Evolutionary conservation across 2,797 vertebrate genomes (phyloP), one percentile per base, ranked within the genome.

Genomic region (Phalanger gymnotis): DNA sequence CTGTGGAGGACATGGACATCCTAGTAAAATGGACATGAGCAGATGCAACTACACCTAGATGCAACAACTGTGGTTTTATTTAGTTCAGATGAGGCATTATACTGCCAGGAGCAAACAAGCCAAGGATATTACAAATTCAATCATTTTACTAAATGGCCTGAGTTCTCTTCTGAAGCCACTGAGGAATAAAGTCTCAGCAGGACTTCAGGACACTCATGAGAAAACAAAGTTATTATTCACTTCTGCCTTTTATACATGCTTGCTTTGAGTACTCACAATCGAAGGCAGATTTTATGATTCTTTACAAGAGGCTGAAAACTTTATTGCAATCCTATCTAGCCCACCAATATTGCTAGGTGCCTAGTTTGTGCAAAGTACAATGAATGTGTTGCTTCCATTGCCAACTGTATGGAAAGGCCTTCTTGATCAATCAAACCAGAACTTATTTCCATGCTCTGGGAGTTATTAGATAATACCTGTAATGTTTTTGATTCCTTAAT

Each of bases 1-100:
- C 97, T 97, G 91, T 91, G 89, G 94, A 97, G 9, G 73, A 95
- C 96, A 34, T 91, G 93, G 95, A 96, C 95, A 97, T 95, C 96
- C 90, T 66, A 97, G 57, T 57, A 97, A 96, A 96, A 96, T 93
- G 91, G 94, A 94, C 91, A 92, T 30, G 95, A 94, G 90, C 92
- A 95, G 92, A 92, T 66, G 66, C 54, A 94, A 91, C 19, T 5
- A 90, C 94, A 95, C 90, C 91, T 92, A 91, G 90, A 73, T 91
- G 54, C n/a, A 93, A 56, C 51, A 92, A 90, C 95, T 91, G 25
- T 58, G 34, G 52, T 54, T 90, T 54, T 90, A 90, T 90, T 53
- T 28, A 90, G 34, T 90, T 53, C 52, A 90, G 90, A 90, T 53
- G 19, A 90, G 52, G 28, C 53, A 34, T 31, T 90, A 54, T 54